A percentile compares a stretch with the other conserved stretches of the same genome.
These are phyloP conservation scores for Gymnocheta viridis DNA, from an alignment of 2,888 invertebrate species.

Conservation along the genomic window DNA sequence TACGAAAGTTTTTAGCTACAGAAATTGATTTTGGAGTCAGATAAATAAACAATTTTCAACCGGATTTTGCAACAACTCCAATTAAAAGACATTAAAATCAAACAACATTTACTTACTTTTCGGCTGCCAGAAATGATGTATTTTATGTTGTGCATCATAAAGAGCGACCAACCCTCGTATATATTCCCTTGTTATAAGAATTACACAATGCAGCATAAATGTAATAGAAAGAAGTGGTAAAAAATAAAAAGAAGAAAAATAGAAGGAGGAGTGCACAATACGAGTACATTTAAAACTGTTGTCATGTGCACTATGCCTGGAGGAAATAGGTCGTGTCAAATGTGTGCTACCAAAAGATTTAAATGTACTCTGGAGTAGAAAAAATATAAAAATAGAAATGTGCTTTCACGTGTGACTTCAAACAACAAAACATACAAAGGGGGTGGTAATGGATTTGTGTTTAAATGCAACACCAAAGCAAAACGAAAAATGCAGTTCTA, in stretches of 20 bases:
- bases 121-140: no score
- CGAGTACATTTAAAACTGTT: slow-evolving; percentile 3
- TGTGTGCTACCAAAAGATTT: slow-evolving; percentile 52
- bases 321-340: slow-evolving; percentile 63
- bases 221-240: not conserved
- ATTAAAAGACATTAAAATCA: no score
- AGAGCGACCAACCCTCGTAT: no score
- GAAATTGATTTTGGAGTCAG: no score
- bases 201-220: not conserved
- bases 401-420: not conserved
- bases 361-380: slow-evolving; percentile 26
- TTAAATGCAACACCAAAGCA: not conserved
- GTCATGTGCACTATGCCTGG: slow-evolving; percentile 49
- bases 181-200: no score
- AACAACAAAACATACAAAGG: not conserved
- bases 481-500: not conserved
- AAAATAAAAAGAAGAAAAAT: not conserved
- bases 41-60: no score
- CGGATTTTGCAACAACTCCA: no score
- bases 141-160: no score
- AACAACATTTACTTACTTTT: no score
- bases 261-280: not conserved
- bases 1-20: no score
- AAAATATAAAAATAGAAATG: slow-evolving; percentile 15
- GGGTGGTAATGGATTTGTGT: not conserved